These are phyloP conservation scores for Polia nebulosa DNA, from an alignment of 2,888 invertebrate genomes.

Conservation along the genomic window DNA sequence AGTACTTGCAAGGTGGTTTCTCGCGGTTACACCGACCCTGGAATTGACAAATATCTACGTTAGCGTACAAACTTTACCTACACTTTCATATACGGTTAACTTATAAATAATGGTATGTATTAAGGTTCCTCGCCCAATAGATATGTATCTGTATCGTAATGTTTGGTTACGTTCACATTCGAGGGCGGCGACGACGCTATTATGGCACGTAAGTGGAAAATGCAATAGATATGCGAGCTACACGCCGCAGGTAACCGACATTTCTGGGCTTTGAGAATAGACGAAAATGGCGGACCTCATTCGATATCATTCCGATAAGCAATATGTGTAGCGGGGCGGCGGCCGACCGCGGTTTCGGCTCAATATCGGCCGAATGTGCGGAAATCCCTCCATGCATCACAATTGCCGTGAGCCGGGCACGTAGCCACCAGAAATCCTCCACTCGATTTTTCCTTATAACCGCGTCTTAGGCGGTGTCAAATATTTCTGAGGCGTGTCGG, in stretches of 20 bases:
- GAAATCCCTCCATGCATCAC: constrained; percentile 86
- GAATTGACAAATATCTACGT: constrained; percentile 68
- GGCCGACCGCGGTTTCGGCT: constrained; percentile 77
- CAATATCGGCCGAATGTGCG: constrained; percentile 82
- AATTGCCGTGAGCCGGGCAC: constrained; percentile 84
- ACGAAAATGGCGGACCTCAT: constrained; percentile 82
- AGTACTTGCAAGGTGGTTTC: constrained; percentile 99
- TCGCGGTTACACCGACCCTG: constrained; percentile 99
- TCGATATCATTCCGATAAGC: constrained; percentile 85
- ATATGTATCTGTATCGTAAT: constrained; percentile 43
- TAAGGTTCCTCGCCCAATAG: constrained; percentile 20
- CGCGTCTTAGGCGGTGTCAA: constrained; percentile 84
- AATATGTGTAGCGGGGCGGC: constrained; percentile 79
- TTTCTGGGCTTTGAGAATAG: constrained; percentile 76
- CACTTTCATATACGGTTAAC: constrained; percentile 6
- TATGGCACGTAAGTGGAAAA: constrained; percentile 69
- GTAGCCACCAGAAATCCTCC: constrained; percentile 82
- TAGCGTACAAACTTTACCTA: constrained; percentile 17
- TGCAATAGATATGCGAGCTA: constrained; percentile 75
- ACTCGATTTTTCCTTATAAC: constrained; percentile 86
- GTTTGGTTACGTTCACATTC: constrained; percentile 46
- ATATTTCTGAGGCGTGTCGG: constrained; percentile 82
- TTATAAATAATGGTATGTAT: constrained; percentile 19
- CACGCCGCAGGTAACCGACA: constrained; percentile 74
- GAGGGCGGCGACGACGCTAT: constrained; percentile 43